Base-by-base conservation (phyloP, 2,113 vertebrate species). In the Jacana jacana region DNA sequence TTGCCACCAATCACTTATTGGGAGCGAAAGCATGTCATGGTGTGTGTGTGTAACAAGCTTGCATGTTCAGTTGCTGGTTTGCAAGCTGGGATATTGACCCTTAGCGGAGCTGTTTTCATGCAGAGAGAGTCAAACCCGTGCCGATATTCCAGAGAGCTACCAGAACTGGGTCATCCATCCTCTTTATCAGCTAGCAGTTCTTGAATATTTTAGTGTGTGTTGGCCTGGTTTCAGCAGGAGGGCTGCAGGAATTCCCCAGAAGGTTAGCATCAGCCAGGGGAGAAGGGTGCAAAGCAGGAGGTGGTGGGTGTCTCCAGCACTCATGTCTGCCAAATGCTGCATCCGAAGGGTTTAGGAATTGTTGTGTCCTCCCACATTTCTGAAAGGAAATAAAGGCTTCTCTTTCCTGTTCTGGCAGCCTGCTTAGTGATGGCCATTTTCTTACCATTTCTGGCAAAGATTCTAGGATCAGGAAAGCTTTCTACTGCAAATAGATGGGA, bases 111-210 rank as follows among this genome's bases (percentile, higher is more conserved):
- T 11, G 1, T 42, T 51, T 91, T 86, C n/a, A 77, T 37, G 24
- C 39, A 55, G 25, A 78, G 22, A 60, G 88, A 78, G 69, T 89
- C 68, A 91, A 81, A 68, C 5, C 4, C 0, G 0, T 66, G 46
- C 11, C 0, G 0, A 75, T 94, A 81, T 52, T 86, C 23, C 1
- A 6, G 60, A 75, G 39, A 60, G 80, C 40, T 60, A 25, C 1
- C 1, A 35, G 63, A 93, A 88, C 23, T 86, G n/a, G 40, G 30
- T 84, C 60, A 33, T 54, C 64, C 31, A 30, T 27, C 6, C 4
- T 82, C 18, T 73, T 77, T 31, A 46, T 81, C 51, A 75, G 37
- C 65, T 75, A 68, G 69, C 17, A 84, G 55, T 42, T 87, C 60
- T 39, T 48, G 4, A 46, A 42, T 81, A n/a, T 89, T 93, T 81